Evolutionary conservation across 2,888 invertebrate species (phyloP), one percentile per base, ranked within the genome.

Genomic region (Dryococelus australis): DNA sequence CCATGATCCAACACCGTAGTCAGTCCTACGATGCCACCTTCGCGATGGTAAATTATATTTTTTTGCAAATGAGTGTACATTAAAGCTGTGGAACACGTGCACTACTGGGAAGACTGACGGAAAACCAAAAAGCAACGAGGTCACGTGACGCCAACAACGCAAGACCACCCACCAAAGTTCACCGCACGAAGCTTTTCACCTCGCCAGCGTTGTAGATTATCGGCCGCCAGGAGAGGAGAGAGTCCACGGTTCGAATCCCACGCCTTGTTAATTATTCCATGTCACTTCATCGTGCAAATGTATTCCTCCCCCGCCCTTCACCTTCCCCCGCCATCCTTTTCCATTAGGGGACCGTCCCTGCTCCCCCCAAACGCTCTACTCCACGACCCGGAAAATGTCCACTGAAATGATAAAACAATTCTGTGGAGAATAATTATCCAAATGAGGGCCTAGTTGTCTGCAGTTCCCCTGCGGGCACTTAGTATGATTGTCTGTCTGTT

Each of bases 381-480:
- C 43, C 83, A 28, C 83, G 35, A 35, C 28, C 83, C 28, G 28
- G 83, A 83, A 83, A 83, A 83, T 83, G 35, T 83, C 83, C 83
- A 13, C 83, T 43, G 43, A 83, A 83, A 83, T 83, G 83, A 83
- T 83, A 83, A 83, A 83, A 83, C 83, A 83, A 83, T 83, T 43
- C 83, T 83, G 43, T 43, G 43, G 83, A 83, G 83, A 83, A 83
- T 83, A 83, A 83, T 83, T 83, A 83, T 83, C 83, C 83, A 83
- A 83, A 83, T 83, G 83, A 83, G 28, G n/a, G 28, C 65, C 65
- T 65, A 65, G 65, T 65, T 85, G 85, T 28, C 85, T 47, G 53
- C 85, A 43, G n/a, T 26, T 43, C 85, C n/a, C 85, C 26, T n/a
- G 47, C 85, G 47, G 27, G 85, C 53, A 51, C 85, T 51, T 43